phyloP scores from a whole-genome alignment of 2,888 invertebrate genomes.

The Caenorhabditis afra region DNA sequence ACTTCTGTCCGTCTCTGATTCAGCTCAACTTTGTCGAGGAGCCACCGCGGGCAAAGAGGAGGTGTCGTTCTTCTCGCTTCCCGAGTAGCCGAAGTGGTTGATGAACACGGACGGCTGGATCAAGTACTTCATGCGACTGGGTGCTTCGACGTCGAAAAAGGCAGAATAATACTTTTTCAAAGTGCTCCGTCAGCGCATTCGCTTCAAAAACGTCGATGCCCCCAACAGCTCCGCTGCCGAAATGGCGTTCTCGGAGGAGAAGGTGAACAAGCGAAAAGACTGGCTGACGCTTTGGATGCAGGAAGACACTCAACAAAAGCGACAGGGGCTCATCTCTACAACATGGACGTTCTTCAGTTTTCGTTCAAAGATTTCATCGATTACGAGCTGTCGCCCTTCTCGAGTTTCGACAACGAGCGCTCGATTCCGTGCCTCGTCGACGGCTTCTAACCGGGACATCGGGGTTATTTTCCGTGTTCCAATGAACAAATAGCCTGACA shows the following conservation, averaged over 20 bases:
- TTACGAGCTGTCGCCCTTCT: conserved; percentile 77
- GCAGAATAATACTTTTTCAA: conserved; percentile 98
- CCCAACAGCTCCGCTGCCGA: too few species aligned
- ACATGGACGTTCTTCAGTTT: conserved; percentile 76
- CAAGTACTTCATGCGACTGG: too few species aligned
- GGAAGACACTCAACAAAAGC: too few species aligned
- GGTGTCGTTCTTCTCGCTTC: conserved; percentile 93
- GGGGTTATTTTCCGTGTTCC: too few species aligned
- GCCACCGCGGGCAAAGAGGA: conserved; percentile 88
- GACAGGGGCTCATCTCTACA: too few species aligned
- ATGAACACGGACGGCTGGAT: conserved; percentile 90
- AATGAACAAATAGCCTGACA: too few species aligned
- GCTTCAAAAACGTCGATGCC: too few species aligned
- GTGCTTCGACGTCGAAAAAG: too few species aligned
- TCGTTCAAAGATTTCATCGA: conserved; percentile 78
- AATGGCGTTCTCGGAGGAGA: too few species aligned
- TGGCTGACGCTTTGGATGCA: too few species aligned
- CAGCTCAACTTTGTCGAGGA: conserved; percentile 91
- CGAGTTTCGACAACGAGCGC: conserved; percentile 82
- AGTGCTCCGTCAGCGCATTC: too few species aligned
- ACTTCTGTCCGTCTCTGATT: conserved; percentile 96
- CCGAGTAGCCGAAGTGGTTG: conserved; percentile 99
- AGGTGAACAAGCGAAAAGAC: too few species aligned
- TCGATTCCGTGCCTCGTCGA: conserved; percentile 86
- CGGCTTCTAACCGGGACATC: conserved; percentile 94